These are phyloP conservation scores for Hofmannophila pseudospretella DNA, from an alignment of 2,888 invertebrate species.

Conservation along the genomic window DNA sequence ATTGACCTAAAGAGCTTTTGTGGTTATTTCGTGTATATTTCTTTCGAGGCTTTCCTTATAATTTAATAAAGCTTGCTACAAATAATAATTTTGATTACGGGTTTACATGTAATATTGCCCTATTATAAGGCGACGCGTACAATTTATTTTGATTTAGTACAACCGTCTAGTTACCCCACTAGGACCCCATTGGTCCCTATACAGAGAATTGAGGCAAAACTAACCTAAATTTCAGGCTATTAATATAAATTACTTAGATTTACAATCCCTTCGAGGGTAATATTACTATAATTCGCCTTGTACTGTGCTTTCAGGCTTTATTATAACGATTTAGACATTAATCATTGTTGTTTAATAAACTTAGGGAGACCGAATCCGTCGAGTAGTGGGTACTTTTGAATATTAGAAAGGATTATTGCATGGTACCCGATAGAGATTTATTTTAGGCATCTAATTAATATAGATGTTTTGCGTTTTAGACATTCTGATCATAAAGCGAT, in stretches of 20 bases:
- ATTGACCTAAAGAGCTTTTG: too few species aligned
- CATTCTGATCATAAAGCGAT: too few species aligned
- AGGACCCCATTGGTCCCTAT: conserved; percentile 65
- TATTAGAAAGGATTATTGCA: conserved; percentile 1
- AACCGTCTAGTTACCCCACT: conserved; percentile 47
- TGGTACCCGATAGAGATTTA: too few species aligned
- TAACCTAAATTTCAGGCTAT: conserved; percentile 62
- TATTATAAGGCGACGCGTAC: conserved; percentile 1
- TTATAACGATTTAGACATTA: conserved; percentile 44
- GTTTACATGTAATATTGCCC: background rate
- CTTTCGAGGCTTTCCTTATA: too few species aligned
- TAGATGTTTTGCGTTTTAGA: too few species aligned
- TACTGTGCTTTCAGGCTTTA: conserved; percentile 44
- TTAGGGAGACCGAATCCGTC: too few species aligned
- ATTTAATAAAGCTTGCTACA: too few species aligned
- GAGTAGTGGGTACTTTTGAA: background rate
- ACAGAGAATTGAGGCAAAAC: conserved; percentile 56
- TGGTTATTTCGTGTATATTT: too few species aligned
- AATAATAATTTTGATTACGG: too few species aligned
- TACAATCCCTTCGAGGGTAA: conserved; percentile 63
- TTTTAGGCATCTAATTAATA: too few species aligned
- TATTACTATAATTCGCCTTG: conserved; percentile 57
- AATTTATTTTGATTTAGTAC: conserved; percentile 47
- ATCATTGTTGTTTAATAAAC: conserved; percentile 24
- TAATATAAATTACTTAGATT: conserved; percentile 73